Percentiles rank a stretch among this genome's conserved stretches.
phyloP scores from a whole-genome alignment of 1,140 invertebrate genomes.

The Zaprionus lachaisei region DNA sequence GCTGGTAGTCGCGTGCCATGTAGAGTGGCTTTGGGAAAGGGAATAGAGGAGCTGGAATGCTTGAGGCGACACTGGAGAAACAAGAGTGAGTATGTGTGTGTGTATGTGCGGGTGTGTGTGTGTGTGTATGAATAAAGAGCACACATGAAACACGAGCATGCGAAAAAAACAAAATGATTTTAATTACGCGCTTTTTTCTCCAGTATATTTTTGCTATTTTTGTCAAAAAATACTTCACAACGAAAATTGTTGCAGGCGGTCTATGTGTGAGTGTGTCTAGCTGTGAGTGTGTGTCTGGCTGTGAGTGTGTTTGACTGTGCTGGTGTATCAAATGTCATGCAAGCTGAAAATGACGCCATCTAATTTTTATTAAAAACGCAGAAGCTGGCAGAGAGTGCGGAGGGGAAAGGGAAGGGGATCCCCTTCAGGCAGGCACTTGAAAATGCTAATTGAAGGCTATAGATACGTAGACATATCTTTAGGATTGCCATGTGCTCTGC shows the following conservation, averaged over 20 bases:
- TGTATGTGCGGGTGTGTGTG: constrained; percentile 28
- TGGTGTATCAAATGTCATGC: constrained; percentile 73
- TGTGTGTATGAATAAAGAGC: constrained; percentile 35
- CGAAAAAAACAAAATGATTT: constrained; percentile 64
- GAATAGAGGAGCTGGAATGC: background rate
- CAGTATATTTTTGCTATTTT: constrained; percentile 57
- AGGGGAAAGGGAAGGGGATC: background rate
- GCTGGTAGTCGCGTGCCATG: constrained; percentile 74
- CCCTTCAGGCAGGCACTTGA: constrained; percentile 35
- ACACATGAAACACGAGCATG: constrained; percentile 63
- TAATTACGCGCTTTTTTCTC: constrained; percentile 68
- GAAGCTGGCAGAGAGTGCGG: background rate
- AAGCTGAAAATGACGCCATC: constrained; percentile 68
- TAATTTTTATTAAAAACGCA: background rate
- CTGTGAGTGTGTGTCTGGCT: constrained; percentile 33
- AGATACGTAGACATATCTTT: constrained; percentile 40
- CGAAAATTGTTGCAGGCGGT: constrained; percentile 54
- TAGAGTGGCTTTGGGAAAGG: background rate
- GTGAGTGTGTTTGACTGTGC: background rate
- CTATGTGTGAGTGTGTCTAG: background rate
- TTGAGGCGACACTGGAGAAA: background rate
- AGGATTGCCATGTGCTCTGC: constrained; percentile 38
- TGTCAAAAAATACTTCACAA: constrained; percentile 62
- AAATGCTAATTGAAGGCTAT: constrained; percentile 77
- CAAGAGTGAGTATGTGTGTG: background rate